Evolutionary conservation across 2,113 vertebrate species (phyloP), one percentile per base, ranked within the genome.

Genomic region (Muntiacus reevesi): DNA sequence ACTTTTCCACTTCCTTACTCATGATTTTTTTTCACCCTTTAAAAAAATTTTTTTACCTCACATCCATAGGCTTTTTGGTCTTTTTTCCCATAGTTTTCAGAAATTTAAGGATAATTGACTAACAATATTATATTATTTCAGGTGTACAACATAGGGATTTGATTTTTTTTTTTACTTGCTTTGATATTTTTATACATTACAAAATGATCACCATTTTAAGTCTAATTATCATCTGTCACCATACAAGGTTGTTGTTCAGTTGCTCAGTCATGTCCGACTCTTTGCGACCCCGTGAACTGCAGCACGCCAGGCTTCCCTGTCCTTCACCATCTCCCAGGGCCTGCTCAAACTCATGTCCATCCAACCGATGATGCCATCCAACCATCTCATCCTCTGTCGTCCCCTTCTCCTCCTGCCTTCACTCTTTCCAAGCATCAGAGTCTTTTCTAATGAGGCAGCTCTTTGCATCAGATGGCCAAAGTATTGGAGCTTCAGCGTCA

Each of bases 211-310:
- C 19, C 50, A 54, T 54, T 82, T 14, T 82, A 82, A 82, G 50
- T 82, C 47, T 52, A 54, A 33, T n/a, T 82, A 82, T 33, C 47
- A 54, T 52, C 50, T 54, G 79, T 82, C 19, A 82, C 50, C 79
- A 82, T 82, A 82, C 30, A 14, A 54, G 6, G 19, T 13, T 40
- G 19, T 36, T 71, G n/a, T 27, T 74, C 10, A 74, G n/a, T 40
- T 0, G 5, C 67, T 74, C 67, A 40, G 19, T 23, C 0, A 0
- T 40, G 19, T 74, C 67, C 0, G 2, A 74, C n/a, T 23, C 67
- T 74, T 74, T 74, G 10, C 1, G 0, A 74, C 19, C 67, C n/a
- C 10, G 1, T 40, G 67, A n/a, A 40, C n/a, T 40, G 67, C 19
- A 74, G n/a, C 19, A 74, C 6, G n/a, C 67, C 36, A 74, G 67